A percentile compares a stretch with the other conserved stretches of the same genome.
Evolutionary conservation across 2,113 vertebrate genomes (phyloP).

Genomic region (Grantiella picta): DNA sequence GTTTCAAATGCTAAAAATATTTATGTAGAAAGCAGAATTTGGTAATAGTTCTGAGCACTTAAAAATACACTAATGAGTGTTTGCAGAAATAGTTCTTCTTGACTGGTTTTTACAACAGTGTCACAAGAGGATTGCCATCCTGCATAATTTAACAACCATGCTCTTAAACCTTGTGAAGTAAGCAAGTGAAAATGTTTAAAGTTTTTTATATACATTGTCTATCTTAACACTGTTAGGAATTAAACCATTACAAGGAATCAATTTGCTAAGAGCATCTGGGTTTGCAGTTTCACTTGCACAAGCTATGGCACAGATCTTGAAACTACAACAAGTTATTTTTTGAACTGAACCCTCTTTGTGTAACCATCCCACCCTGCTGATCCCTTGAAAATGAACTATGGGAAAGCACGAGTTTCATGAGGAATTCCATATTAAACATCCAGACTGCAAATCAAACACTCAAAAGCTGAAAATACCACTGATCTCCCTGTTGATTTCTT

Average conservation of each 20-base stretch:
- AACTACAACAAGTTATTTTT: not conserved
- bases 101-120: not conserved
- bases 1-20: slow-evolving; percentile 2
- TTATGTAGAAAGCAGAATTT: not conserved
- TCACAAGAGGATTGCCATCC: slow-evolving; percentile 5
- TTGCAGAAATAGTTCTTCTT: slow-evolving; percentile 30
- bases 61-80: not conserved
- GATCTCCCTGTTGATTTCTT: not conserved
- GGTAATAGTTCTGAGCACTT: not conserved
- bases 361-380: not conserved
- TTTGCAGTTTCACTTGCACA: not conserved
- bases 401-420: not conserved
- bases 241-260: not conserved
- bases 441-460: not conserved
- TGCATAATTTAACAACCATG: slow-evolving; percentile 7
- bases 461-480: not conserved
- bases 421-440: not conserved
- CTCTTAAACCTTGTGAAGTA: not conserved
- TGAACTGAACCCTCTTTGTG: not conserved
- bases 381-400: not conserved
- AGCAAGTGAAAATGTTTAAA: not conserved
- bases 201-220: not conserved
- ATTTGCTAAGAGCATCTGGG: not conserved
- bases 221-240: not conserved
- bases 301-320: not conserved